Percentiles rank a stretch among this genome's conserved stretches.
Conservation (phyloP, 1,140 invertebrate species). For the Camponotus pennsylvanicus region DNA sequence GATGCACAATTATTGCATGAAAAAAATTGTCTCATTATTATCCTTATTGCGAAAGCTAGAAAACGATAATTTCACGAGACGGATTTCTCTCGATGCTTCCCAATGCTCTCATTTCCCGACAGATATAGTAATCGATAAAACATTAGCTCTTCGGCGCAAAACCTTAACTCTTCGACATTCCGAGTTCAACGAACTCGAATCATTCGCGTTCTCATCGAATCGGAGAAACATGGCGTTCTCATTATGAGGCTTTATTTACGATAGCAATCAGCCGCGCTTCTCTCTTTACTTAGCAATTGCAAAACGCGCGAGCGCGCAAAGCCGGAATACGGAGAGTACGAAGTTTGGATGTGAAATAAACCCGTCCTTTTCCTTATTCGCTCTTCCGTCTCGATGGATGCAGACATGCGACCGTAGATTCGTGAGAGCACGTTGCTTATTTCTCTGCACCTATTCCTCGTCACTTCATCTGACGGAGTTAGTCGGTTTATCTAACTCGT, state of each 20-base stretch:
- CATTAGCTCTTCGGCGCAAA: background rate
- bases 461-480: constrained; percentile 18
- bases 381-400: constrained; percentile 24
- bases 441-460: background rate
- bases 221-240: constrained; percentile 17
- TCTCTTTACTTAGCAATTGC: constrained; percentile 14
- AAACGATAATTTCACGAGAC: background rate
- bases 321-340: constrained; percentile 15
- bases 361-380: background rate
- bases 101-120: background rate
- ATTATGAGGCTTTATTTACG: constrained; percentile 28
- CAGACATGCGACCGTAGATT: constrained; percentile 17
- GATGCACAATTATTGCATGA: too few relatives aligned
- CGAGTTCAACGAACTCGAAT: constrained; percentile 40
- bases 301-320: background rate
- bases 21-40: background rate
- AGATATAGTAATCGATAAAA: background rate
- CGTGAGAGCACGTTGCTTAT: constrained; percentile 20
- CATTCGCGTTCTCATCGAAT: constrained; percentile 37
- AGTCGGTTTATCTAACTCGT: background rate
- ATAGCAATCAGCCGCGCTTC: constrained; percentile 13
- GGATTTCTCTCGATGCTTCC: background rate
- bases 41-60: background rate
- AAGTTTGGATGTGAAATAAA: constrained; percentile 32
- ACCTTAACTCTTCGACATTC: background rate